Conservation (phyloP, 2,113 vertebrate genomes). For the Equus przewalskii region DNA sequence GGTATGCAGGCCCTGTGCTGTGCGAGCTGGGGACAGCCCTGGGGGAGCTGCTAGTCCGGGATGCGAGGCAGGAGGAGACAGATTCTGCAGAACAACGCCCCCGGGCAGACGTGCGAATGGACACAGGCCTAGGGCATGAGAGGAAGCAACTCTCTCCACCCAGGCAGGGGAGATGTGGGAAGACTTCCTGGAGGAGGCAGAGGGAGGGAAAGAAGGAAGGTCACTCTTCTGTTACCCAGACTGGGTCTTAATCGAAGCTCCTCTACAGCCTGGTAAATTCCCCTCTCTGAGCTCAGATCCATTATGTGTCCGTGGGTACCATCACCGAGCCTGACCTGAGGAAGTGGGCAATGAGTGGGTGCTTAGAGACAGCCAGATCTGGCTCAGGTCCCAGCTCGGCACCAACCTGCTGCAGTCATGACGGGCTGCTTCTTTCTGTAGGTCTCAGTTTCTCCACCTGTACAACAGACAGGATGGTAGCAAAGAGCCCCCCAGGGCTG, state of each 20-base stretch:
- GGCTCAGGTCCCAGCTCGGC: neutral
- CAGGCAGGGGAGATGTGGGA: neutral
- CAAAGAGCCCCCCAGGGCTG: neutral
- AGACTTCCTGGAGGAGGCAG: constrained; percentile 19
- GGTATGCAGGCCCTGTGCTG: neutral
- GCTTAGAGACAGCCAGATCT: neutral
- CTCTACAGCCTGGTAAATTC: neutral
- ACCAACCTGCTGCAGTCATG: fast-evolving
- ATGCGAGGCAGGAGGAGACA: no score
- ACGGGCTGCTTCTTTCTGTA: neutral
- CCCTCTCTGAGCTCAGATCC: neutral
- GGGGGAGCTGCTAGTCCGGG: neutral
- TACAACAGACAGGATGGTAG: neutral
- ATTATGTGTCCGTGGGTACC: neutral
- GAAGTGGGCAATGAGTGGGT: neutral
- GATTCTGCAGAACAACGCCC: neutral
- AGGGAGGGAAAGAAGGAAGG: no score
- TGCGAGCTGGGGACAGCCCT: neutral
- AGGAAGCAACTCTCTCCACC: neutral
- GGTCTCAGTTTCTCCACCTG: neutral
- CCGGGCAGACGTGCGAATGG: neutral
- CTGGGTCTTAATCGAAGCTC: neutral
- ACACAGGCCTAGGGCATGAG: neutral
- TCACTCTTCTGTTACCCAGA: neutral
- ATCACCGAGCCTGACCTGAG: neutral